Evolutionary conservation across 1,140 invertebrate species (phyloP), one percentile per base, ranked within the genome.

Genomic region (Penaeus chinensis): DNA sequence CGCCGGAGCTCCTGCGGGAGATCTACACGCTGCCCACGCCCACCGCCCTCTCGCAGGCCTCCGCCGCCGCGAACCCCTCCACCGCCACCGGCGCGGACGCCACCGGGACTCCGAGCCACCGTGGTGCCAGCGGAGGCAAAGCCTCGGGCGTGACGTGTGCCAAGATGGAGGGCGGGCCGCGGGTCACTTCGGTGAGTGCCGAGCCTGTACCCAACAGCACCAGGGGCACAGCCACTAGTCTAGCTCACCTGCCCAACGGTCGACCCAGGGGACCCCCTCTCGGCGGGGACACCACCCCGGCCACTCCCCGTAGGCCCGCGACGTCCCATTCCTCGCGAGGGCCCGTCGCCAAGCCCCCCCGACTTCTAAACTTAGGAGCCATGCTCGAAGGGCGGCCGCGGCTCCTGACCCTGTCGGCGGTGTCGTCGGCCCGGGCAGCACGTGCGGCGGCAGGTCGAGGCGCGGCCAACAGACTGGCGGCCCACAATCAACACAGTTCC

Each of bases 1-100:
- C 86, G 13, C 86, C 86, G 32, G 86, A 87, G 81, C 47, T 87
- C 61, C 86, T 87, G 32, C 80, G 81, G 54, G 86, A 87, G 62
- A 87, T 87, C 86, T 87, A 87, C 71, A 87, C 86, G 42, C 80
- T 87, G 66, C 71, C 86, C 13, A 63, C 74, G 8, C 71, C 80
- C 27, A 54, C 69, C 10, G 32, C n/a, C 32, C 81, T 63, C 66
- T 47, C 65, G 69, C 69, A 82, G 62, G 63, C 27, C 19, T 24
- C 65, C 16, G 37, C 42, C 13, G 27, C 79, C 47, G 61, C 80
- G 22, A 62, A 62, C 18, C 86, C 61, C 61, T 69, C 79, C 71
- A 62, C 66, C n/a, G 62, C 84, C 42, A 47, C 86, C 8, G 76
- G 24, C 24, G 80, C 54, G 16, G 54, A 54, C 54, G 54, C 54